Conservation (phyloP, 2,797 vertebrate genomes). For the Stomatorhinus walkeri region DNA sequence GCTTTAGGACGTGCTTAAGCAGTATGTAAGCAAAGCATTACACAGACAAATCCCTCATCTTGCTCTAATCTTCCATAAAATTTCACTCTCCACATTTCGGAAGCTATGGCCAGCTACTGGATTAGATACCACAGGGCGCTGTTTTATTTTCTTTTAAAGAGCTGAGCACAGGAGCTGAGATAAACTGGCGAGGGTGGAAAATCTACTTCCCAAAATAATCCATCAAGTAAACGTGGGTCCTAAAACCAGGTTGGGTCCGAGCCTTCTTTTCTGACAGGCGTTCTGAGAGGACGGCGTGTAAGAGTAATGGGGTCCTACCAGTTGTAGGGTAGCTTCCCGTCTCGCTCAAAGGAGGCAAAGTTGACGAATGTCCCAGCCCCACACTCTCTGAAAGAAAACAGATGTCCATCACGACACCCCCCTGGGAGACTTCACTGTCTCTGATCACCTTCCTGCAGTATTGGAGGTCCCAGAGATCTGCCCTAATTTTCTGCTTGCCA, state of each 20-base stretch:
- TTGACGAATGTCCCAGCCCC: conserved; percentile 93
- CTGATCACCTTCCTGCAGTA: neutral
- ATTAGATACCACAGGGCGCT: neutral
- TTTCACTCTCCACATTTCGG: neutral
- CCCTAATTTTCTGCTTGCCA: neutral
- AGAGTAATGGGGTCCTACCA: conserved; percentile 64
- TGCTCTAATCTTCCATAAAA: neutral
- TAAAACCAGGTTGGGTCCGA: neutral
- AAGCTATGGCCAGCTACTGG: neutral
- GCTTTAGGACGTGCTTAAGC: conserved; percentile 9
- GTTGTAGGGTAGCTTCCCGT: conserved; percentile 91
- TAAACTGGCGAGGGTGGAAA: neutral
- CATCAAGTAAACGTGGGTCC: neutral
- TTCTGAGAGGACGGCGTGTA: neutral
- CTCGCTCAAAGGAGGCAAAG: conserved; percentile 87
- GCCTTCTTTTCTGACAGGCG: neutral
- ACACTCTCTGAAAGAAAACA: conserved; percentile 68
- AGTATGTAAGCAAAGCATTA: conserved; percentile 17
- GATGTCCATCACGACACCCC: neutral
- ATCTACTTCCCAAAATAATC: neutral
- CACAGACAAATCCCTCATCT: conserved; percentile 12
- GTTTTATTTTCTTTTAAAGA: neutral
- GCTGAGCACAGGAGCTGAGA: neutral
- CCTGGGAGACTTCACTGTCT: neutral
- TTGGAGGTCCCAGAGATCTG: neutral